phyloP scores from a whole-genome alignment of 1,140 invertebrate genomes.

The Eubasilissa regina region DNA sequence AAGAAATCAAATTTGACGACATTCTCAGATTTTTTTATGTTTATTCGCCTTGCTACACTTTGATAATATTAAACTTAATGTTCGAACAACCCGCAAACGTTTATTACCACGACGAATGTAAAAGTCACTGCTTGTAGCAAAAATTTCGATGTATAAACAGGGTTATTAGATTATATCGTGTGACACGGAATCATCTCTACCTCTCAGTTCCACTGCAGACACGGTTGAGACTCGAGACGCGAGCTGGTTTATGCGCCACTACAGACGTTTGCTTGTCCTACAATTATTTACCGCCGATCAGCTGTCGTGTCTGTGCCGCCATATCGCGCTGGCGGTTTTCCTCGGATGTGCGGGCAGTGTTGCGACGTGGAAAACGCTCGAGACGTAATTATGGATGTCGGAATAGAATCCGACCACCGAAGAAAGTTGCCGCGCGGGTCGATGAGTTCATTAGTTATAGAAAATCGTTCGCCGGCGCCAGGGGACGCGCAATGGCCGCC shows the following conservation, averaged over 20 bases:
- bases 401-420: constrained; percentile 15
- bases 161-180: too few relatives aligned
- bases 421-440: constrained; percentile 36
- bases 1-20: too few relatives aligned
- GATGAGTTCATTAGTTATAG: constrained; percentile 6
- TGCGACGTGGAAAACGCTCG: constrained; percentile 24
- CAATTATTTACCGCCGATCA: too few relatives aligned
- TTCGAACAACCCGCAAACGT: too few relatives aligned
- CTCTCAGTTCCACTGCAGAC: not conserved
- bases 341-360: not conserved
- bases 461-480: constrained; percentile 27
- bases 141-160: too few relatives aligned
- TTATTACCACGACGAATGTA: too few relatives aligned
- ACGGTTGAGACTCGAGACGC: not conserved
- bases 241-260: not conserved
- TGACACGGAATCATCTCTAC: too few relatives aligned
- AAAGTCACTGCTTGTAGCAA: too few relatives aligned
- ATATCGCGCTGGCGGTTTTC: constrained; percentile 16
- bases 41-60: too few relatives aligned
- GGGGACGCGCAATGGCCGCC: not conserved
- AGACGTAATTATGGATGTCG: constrained; percentile 20
- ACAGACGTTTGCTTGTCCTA: too few relatives aligned
- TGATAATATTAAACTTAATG: too few relatives aligned
- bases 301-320: constrained; percentile 29
- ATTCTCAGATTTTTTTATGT: too few relatives aligned